A percentile compares a stretch with the other conserved stretches of the same genome.
These are phyloP conservation scores for Macrosoma leucophasiata DNA, from an alignment of 2,888 invertebrate genomes.

Conservation along the genomic window DNA sequence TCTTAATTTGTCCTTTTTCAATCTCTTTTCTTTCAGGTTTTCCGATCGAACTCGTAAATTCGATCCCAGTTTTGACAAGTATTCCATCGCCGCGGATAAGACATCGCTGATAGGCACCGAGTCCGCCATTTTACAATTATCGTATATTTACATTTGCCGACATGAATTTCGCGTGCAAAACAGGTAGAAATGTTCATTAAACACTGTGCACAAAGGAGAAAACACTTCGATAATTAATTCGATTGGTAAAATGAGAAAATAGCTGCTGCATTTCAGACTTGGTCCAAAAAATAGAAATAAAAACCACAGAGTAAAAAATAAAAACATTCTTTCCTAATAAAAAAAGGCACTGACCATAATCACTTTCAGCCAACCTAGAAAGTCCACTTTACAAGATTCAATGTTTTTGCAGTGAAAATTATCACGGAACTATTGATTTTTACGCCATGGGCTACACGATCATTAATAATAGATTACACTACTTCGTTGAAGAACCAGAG, in stretches of 20 bases:
- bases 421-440: constrained; percentile 18
- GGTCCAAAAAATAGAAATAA: constrained; percentile 34
- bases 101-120: constrained; percentile 51
- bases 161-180: not conserved
- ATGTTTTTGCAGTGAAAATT: constrained; percentile 4
- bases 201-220: not conserved
- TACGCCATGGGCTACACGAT: too few relatives aligned
- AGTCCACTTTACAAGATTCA: constrained; percentile 5
- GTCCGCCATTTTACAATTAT: constrained; percentile 49
- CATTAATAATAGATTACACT: too few relatives aligned
- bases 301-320: constrained; percentile 57
- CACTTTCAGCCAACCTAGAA: constrained; percentile 31
- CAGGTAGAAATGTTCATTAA: not conserved
- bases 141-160: constrained; percentile 12
- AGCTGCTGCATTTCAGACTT: not conserved
- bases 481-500: too few relatives aligned
- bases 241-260: not conserved
- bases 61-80: constrained; percentile 61
- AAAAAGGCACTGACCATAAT: constrained; percentile 1
- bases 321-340: constrained; percentile 8
- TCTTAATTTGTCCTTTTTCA: constrained; percentile 48
- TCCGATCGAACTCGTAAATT: constrained; percentile 59
- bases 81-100: constrained; percentile 61
- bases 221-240: not conserved
- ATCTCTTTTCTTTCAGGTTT: constrained; percentile 52